Evolutionary conservation across 2,888 invertebrate species (phyloP), one percentile per base, ranked within the genome.

Genomic region (Orthonevra nobilis): DNA sequence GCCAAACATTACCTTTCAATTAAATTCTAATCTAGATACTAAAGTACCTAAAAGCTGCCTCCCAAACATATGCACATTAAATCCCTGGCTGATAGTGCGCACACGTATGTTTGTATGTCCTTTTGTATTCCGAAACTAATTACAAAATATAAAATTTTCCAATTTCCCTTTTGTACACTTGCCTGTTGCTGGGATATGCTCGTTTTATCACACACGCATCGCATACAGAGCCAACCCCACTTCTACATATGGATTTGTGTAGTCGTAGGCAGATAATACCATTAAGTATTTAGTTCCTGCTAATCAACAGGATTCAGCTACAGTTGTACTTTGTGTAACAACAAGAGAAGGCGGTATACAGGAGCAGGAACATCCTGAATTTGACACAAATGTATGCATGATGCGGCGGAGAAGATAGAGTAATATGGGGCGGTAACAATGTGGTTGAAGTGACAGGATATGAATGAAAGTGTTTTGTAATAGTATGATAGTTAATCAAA

Each of bases 231-330:
- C n/a, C n/a, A n/a, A n/a, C n/a, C n/a, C n/a, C n/a, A 4, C 3
- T 23, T 4, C 23, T 23, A 23, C 23, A 23, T 5, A 23, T 23
- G 5, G 3, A 23, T 23, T 4, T 5, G 5, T 23, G 23, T 30
- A 34, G 28, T 32, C 46, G 20, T 42, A 58, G 32, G 17, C 60
- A 32, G 40, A 52, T 52, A 70, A 61, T 34, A 44, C 42, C 14
- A 63, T 70, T 70, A 70, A 61, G 52, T 44, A 70, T 70, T 70
- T 63, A 52, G 61, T 63, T 54, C 36, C 36, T 70, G 70, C 36
- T 70, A 70, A 70, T 70, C 70, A 70, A 70, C 61, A 70, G 70
- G 61, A 52, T 44, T 70, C 34, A 42, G 36, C 40, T 23, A 14
- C 30, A 58, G 48, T 48, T 48, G 38, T 58, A 40, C 42, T 34